phyloP scores from a whole-genome alignment of 2,113 vertebrate species.

The Saimiri boliviensis region DNA sequence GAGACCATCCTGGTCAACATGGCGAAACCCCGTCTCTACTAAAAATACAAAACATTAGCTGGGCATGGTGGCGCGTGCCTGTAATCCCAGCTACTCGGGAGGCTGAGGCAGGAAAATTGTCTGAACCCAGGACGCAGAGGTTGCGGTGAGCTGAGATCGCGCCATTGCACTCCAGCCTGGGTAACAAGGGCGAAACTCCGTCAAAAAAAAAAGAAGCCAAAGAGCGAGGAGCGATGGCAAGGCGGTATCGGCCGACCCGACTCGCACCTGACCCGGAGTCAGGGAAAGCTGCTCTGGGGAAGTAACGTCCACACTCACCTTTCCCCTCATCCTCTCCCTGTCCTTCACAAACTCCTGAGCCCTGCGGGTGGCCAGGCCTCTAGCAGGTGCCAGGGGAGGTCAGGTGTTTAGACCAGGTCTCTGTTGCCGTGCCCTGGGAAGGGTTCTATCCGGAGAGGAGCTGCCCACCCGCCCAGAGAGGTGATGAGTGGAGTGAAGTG shows the following conservation, averaged over 20 bases:
- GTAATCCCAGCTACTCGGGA: too few species aligned
- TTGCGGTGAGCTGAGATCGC: too few species aligned
- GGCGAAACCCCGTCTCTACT: too few species aligned
- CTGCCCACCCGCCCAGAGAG: background rate
- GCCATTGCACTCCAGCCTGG: too few species aligned
- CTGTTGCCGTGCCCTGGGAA: background rate
- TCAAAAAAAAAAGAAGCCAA: background rate
- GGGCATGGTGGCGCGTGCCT: too few species aligned
- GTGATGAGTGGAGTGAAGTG: background rate
- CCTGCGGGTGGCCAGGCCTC: background rate
- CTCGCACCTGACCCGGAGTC: background rate
- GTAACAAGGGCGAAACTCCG: too few species aligned
- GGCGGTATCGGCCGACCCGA: background rate
- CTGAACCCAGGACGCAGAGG: too few species aligned
- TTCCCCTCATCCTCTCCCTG: background rate
- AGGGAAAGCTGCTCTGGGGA: background rate
- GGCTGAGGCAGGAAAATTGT: too few species aligned
- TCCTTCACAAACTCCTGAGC: background rate
- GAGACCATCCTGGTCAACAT: too few species aligned
- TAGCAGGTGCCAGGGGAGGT: background rate
- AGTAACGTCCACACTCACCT: background rate
- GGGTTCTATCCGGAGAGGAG: background rate
- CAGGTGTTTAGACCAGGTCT: background rate
- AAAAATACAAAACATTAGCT: too few species aligned
- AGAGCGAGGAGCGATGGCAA: background rate